phyloP scores from a whole-genome alignment of 2,797 vertebrate species.

The Pseudotriccus pelzelni region DNA sequence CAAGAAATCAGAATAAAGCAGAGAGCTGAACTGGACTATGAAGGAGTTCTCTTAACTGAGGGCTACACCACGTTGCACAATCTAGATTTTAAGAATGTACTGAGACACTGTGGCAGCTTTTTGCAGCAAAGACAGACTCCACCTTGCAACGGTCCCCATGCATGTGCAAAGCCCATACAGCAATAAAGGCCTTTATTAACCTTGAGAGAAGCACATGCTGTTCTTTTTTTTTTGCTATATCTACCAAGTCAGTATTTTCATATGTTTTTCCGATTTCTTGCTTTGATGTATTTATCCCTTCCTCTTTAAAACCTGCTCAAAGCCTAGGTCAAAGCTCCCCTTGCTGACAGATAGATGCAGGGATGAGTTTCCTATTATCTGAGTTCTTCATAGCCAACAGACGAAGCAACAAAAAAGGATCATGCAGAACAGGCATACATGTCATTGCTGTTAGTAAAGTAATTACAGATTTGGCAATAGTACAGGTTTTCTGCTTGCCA shows the following conservation, averaged over 20 bases:
- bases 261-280: background rate
- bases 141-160: background rate
- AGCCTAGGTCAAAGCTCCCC: constrained; percentile 21
- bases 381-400: constrained; percentile 26
- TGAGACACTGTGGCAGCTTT: background rate
- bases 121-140: background rate
- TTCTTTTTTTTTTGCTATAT: background rate
- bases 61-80: background rate
- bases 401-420: constrained; percentile 38
- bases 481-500: constrained; percentile 45
- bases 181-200: background rate
- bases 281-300: background rate
- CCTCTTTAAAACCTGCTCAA: background rate
- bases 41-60: background rate
- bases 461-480: constrained; percentile 67
- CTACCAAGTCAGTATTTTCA: background rate
- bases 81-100: background rate
- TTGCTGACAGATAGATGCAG: constrained; percentile 53
- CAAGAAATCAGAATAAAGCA: background rate
- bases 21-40: background rate
- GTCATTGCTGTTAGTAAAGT: constrained; percentile 51
- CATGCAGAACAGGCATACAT: constrained; percentile 38
- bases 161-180: background rate
- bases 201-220: background rate
- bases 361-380: constrained; percentile 38